A percentile compares a stretch with the other conserved stretches of the same genome.
These are phyloP conservation scores for Habrosyne pyritoides DNA, from an alignment of 2,888 invertebrate genomes.

Conservation along the genomic window DNA sequence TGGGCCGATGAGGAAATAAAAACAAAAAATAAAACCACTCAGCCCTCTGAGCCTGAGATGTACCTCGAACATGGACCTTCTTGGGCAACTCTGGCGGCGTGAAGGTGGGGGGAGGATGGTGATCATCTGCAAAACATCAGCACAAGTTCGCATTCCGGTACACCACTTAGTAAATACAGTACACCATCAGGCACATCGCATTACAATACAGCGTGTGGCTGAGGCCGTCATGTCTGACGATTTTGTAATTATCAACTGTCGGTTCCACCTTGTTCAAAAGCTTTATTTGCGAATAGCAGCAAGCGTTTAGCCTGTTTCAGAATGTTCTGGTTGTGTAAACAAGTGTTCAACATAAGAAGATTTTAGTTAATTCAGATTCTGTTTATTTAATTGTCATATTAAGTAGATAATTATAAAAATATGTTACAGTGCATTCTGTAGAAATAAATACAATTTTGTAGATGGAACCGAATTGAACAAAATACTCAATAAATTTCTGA, in stretches of 20 bases:
- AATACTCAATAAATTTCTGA: slow-evolving; percentile 37
- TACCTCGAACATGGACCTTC: slow-evolving; percentile 98
- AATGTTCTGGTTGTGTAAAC: neutral
- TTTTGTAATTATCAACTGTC: slow-evolving; percentile 31
- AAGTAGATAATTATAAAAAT: slow-evolving; percentile 5
- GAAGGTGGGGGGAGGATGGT: slow-evolving; percentile 98
- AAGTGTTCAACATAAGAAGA: neutral
- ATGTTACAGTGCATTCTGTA: slow-evolving; percentile 19
- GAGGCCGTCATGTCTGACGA: slow-evolving; percentile 24
- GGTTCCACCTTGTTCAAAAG: slow-evolving; percentile 48
- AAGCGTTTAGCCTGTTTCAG: slow-evolving; percentile 11
- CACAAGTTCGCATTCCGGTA: slow-evolving; percentile 85
- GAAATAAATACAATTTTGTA: slow-evolving; percentile 30
- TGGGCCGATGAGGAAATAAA: slow-evolving; percentile 73
- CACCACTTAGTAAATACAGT: slow-evolving; percentile 75
- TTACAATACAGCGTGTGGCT: slow-evolving; percentile 63
- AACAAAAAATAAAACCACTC: slow-evolving; percentile 70
- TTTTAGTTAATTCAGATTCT: neutral
- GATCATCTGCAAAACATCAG: slow-evolving; percentile 96
- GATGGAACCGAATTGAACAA: slow-evolving; percentile 55
- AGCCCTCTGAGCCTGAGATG: slow-evolving; percentile 78
- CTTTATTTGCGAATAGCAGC: slow-evolving; percentile 14
- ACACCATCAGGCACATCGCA: slow-evolving; percentile 67
- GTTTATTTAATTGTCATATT: neutral
- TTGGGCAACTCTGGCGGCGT: slow-evolving; percentile 99